These are phyloP conservation scores for Ginglymostoma cirratum DNA, from an alignment of 2,113 vertebrate genomes.

Conservation along the genomic window DNA sequence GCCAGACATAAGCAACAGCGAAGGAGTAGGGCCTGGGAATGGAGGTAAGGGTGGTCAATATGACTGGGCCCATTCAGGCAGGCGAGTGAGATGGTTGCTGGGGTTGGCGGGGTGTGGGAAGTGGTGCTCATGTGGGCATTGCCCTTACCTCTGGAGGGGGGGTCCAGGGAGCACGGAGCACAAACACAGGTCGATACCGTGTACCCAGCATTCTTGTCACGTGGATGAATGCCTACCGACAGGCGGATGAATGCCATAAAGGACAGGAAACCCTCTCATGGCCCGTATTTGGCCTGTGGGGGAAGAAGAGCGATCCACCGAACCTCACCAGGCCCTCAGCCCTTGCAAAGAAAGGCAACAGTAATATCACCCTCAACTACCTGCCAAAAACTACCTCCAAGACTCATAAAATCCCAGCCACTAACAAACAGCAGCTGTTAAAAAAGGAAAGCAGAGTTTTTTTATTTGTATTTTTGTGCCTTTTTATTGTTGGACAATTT, in stretches of 20 bases:
- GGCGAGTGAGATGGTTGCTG: no score
- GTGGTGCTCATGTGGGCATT: neutral
- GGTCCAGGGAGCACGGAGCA: no score
- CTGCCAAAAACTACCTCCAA: neutral
- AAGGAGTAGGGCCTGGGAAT: neutral
- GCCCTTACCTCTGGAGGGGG: neutral
- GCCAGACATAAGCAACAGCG: neutral
- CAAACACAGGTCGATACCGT: no score
- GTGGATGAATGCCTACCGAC: neutral
- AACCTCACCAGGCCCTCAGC: no score
- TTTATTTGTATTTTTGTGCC: neutral
- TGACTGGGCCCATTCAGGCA: neutral
- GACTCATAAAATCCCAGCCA: neutral
- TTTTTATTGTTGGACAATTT: neutral
- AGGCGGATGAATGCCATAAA: neutral
- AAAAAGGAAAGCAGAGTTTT: neutral
- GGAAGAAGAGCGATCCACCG: neutral
- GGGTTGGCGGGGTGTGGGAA: neutral
- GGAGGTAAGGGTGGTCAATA: neutral
- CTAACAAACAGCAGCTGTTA: neutral
- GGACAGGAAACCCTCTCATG: neutral
- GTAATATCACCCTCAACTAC: no score
- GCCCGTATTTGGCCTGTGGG: neutral
- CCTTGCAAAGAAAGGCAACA: neutral
- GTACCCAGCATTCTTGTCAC: no score